Evolutionary conservation across 1,140 invertebrate genomes (phyloP), one percentile per base, ranked within the genome.

Genomic region (Pentalonia nigronervosa): DNA sequence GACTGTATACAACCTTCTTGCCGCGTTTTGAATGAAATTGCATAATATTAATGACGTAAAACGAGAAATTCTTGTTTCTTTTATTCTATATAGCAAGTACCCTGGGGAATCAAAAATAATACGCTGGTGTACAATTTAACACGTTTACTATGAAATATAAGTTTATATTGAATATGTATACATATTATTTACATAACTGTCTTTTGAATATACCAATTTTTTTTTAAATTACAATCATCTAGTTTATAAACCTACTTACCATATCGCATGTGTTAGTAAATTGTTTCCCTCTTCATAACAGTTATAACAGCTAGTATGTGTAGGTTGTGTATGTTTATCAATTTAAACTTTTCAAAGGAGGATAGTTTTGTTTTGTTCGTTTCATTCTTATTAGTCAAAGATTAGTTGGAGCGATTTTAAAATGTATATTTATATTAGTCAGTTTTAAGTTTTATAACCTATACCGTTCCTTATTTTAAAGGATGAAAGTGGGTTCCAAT

Each of bases 61-160:
- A 89, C 50, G 21, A 89, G 50, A 56, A 56, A 89, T 89, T 89
- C 88, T 89, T 17, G 88, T 89, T 89, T 89, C 34, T 89, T 56
- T 89, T 89, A 41, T 56, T 25, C 48, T 36, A 89, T 34, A 25
- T 25, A 23, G 30, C 30, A n/a, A 48, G 47, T 88, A 36, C 48
- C 50, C 50, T 14, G 23, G 11, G 48, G 48, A 89, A 89, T 56
- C n/a, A 41, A 36, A 41, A 9, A 53, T n/a, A 76, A 76, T 76
- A 76, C 9, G 11, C n/a, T 23, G 21, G 34, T 25, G 41, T 36
- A 36, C 48, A n/a, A 89, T 89, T 53, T n/a, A 89, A 53, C 34
- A 53, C 7, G 11, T 50, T 36, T 34, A 36, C 45, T 21, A 34
- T 23, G 50, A 11, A 47, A 47, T 86, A 86, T n/a, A 86, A 11